Evolutionary conservation across 1,140 invertebrate genomes (phyloP), one percentile per base, ranked within the genome.

Genomic region (Nautilus pompilius): DNA sequence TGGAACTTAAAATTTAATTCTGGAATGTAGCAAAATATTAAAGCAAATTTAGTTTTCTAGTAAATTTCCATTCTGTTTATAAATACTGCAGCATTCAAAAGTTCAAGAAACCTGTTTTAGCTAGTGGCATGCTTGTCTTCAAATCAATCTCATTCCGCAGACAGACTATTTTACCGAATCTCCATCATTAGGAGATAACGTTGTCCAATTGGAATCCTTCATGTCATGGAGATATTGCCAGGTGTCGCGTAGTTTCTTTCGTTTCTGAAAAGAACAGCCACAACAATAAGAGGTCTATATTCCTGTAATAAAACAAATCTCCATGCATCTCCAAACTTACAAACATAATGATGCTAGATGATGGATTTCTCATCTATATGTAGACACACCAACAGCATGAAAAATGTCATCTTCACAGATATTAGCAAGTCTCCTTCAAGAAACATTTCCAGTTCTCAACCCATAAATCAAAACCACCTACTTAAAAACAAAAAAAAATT

Each of bases 221-320:
- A 75, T 20, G 22, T 64, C 32, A 36, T 71, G 69, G 22, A 77
- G 68, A 60, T 66, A 70, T 15, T 67, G 66, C 75, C 75, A 77
- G 10, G 75, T 71, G 60, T 72, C 67, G 32, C 75, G 60, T 33
- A 77, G 62, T 36, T 71, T 66, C 59, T 75, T 77, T 61, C 69
- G 67, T 66, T 74, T 77, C 75, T 77, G 71, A 55, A 73, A 74
- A 49, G 20, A 60, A 53, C 62, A 51, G 32, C n/a, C 20, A 20
- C 33, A 29, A 22, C 20, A 30, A 41, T 24, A 57, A 58, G 53
- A 45, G 28, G 10, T 46, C 17, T 22, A 53, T 26, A 26, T 29
- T 30, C 13, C n/a, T n/a, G 41, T 51, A 4, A 30, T 49, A 49
- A 17, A 51, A 28, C 33, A 29, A 36, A 53, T 28, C 26, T 4